These are phyloP conservation scores for Phymorhynchus buccinoides DNA, from an alignment of 1,140 invertebrate genomes.

Conservation along the genomic window DNA sequence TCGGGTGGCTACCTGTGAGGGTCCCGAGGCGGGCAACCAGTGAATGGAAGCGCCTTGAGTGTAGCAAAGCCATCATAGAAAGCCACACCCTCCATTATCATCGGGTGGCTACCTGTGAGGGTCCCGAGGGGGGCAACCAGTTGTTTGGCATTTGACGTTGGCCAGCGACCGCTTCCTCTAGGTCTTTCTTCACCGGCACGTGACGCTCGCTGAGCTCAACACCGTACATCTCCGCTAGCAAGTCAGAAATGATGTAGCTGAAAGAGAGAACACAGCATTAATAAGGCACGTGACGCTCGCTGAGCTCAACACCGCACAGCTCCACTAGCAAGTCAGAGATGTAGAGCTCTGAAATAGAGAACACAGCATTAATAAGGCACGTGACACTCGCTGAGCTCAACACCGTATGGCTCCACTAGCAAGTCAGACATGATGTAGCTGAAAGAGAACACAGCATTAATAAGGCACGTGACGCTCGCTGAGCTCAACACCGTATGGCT, in stretches of 20 bases:
- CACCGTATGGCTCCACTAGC: not conserved
- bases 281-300: too few species aligned
- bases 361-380: too few species aligned
- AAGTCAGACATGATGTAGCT: slow-evolving; percentile 12
- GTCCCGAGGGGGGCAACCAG: too few species aligned
- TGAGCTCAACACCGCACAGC: too few species aligned
- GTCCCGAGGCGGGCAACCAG: too few species aligned
- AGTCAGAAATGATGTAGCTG: slow-evolving; percentile 13
- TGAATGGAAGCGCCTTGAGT: too few species aligned
- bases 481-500: not conserved
- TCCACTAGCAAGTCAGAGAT: not conserved
- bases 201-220: not conserved
- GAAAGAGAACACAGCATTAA: not conserved
- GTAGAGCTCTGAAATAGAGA: not conserved
- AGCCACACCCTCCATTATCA: too few species aligned
- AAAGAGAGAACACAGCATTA: not conserved
- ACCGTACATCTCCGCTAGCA: not conserved
- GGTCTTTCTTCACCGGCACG: not conserved
- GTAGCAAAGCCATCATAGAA: too few species aligned
- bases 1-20: too few species aligned
- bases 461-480: too few species aligned
- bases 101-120: too few species aligned
- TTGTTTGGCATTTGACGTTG: not conserved
- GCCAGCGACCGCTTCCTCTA: not conserved
- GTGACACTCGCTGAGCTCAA: not conserved